phyloP scores from a whole-genome alignment of 2,113 vertebrate species.

The Centropus bengalensis region DNA sequence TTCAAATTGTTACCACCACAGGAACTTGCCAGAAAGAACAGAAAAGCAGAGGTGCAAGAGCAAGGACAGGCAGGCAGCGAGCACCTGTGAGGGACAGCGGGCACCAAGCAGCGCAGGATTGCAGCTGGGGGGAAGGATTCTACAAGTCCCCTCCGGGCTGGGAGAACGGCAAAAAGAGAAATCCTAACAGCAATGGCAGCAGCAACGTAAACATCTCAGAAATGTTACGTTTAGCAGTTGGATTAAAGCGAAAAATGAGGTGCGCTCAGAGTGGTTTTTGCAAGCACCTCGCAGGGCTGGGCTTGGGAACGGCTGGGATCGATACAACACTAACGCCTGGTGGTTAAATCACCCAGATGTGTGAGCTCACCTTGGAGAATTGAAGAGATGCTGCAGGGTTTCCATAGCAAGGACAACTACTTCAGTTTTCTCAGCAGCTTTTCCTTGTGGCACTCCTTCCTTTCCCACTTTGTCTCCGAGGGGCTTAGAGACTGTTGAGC shows the following conservation, averaged over 20 bases:
- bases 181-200: neutral
- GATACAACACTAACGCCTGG: neutral
- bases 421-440: neutral
- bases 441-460: neutral
- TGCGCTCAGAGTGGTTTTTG: neutral
- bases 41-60: neutral
- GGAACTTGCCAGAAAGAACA: neutral
- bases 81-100: neutral
- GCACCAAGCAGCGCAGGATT: neutral
- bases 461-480: neutral
- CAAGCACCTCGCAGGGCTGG: neutral
- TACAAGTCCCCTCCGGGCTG: rapidly evolving
- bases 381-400: neutral
- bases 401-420: neutral
- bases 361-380: neutral
- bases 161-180: neutral
- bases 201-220: neutral
- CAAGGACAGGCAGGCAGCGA: neutral
- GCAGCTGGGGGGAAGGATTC: neutral
- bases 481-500: neutral
- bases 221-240: neutral
- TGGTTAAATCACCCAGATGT: neutral
- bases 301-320: neutral
- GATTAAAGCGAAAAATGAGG: neutral
- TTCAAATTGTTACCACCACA: neutral